phyloP scores from a whole-genome alignment of 1,140 invertebrate species.

The Scaptodrosophila lebanonensis region DNA sequence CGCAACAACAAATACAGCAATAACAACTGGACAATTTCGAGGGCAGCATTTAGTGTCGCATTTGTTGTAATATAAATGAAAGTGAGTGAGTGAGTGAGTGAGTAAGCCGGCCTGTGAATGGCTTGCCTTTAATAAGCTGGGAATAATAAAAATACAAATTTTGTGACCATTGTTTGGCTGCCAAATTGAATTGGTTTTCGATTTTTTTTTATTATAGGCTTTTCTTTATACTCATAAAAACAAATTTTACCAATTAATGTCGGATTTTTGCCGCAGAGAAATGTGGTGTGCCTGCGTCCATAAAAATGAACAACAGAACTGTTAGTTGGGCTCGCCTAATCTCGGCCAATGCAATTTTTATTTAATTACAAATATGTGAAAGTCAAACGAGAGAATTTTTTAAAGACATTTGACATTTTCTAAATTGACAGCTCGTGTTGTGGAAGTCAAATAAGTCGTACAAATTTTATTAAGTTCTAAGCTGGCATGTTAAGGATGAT shows the following conservation, averaged over 20 bases:
- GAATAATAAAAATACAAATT: constrained; percentile 64
- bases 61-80: constrained; percentile 75
- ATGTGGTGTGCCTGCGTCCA: no score
- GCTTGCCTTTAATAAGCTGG: constrained; percentile 56
- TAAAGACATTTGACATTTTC: no score
- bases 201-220: constrained; percentile 57
- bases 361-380: no score
- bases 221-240: constrained; percentile 46
- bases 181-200: constrained; percentile 50
- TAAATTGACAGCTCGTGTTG: no score
- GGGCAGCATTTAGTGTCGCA: constrained; percentile 65
- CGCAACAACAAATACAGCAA: constrained; percentile 22
- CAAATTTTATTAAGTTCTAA: no score
- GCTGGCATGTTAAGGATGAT: no score
- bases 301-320: no score
- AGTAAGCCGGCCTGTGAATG: no score
- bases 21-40: constrained; percentile 32
- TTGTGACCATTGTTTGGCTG: constrained; percentile 36
- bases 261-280: constrained; percentile 46
- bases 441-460: no score
- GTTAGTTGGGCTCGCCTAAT: no score
- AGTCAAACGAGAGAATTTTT: no score
- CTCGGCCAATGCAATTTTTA: no score
- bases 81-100: constrained; percentile 59
- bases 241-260: constrained; percentile 43